These are phyloP conservation scores for Vanessa atalanta DNA, from an alignment of 1,140 invertebrate species.

Conservation along the genomic window DNA sequence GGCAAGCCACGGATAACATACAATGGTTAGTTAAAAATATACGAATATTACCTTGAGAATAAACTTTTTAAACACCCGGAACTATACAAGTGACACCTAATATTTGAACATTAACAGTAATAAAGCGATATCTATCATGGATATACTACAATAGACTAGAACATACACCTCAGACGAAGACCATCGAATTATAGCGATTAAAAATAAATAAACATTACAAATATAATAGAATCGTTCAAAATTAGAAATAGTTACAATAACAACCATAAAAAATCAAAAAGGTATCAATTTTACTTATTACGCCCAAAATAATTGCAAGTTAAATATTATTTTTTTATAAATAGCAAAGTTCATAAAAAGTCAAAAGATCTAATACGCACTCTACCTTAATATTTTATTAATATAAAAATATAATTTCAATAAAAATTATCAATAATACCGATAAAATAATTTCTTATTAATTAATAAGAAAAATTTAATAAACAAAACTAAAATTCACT, in stretches of 20 bases:
- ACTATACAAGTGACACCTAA: neutral
- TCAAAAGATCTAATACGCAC: too few species aligned
- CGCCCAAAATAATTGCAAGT: too few species aligned
- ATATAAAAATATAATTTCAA: too few species aligned
- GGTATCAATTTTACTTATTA: too few species aligned
- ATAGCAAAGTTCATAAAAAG: too few species aligned
- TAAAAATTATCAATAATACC: too few species aligned
- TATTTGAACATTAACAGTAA: constrained; percentile 27
- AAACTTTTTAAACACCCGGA: neutral
- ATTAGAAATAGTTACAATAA: neutral
- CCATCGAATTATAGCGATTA: constrained; percentile 18
- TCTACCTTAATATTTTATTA: too few species aligned
- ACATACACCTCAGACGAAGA: constrained; percentile 17
- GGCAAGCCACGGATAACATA: constrained; percentile 34
- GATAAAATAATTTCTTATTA: too few species aligned
- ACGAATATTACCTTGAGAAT: neutral
- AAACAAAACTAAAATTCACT: neutral
- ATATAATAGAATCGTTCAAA: neutral
- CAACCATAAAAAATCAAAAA: neutral
- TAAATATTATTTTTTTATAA: too few species aligned
- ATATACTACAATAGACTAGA: constrained; percentile 29
- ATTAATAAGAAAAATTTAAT: neutral
- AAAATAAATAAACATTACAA: neutral
- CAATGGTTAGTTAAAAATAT: constrained; percentile 20
- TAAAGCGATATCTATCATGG: constrained; percentile 28